These are phyloP conservation scores for Allochrocebus solatus DNA, from an alignment of 2,797 vertebrate genomes.

Conservation along the genomic window DNA sequence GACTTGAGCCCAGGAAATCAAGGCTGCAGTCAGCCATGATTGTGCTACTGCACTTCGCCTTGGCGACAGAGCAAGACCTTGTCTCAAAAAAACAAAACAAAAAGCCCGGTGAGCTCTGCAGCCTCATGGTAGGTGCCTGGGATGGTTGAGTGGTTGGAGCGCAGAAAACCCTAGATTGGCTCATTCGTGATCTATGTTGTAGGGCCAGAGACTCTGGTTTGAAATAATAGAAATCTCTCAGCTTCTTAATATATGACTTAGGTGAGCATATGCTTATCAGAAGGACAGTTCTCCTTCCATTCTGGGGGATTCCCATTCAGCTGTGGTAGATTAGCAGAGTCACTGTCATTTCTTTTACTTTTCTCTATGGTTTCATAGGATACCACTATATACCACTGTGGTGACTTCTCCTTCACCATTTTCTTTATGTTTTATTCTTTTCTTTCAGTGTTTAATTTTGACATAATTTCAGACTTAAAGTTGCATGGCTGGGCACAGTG, in stretches of 20 bases:
- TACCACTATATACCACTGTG: neutral
- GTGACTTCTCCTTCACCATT: too few species aligned
- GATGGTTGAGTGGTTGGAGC: neutral
- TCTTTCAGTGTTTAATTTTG: neutral
- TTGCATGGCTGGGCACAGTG: too few species aligned
- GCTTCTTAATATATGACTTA: neutral
- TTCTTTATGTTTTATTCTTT: neutral
- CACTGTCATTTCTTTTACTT: neutral
- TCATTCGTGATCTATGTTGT: neutral
- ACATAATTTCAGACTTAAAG: neutral
- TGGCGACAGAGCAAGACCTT: neutral
- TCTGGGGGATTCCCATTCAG: neutral
- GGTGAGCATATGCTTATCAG: neutral
- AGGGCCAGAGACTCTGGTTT: neutral
- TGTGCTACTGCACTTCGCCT: neutral
- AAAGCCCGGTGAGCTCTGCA: neutral
- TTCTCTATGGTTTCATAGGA: neutral
- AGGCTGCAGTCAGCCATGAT: neutral
- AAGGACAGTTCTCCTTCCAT: neutral
- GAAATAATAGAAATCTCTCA: neutral
- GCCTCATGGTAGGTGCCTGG: neutral
- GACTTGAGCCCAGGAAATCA: neutral
- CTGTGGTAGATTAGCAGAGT: neutral
- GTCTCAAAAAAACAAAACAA: neutral
- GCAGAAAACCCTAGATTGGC: neutral